Evolutionary conservation across 2,888 invertebrate species (phyloP), one percentile per base, ranked within the genome.

Genomic region (Pogonocherus hispidulus): DNA sequence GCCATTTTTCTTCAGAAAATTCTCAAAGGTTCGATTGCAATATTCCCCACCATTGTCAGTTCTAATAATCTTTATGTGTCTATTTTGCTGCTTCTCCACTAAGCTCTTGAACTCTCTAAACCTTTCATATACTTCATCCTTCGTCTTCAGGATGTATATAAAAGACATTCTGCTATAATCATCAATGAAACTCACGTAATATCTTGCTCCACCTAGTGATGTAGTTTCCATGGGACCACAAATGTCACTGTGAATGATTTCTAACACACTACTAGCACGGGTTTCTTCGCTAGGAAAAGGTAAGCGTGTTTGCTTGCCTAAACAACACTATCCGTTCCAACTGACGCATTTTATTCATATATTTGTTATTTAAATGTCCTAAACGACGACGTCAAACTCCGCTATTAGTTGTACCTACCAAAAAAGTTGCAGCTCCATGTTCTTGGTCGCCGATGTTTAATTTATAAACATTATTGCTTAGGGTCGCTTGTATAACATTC

Each of bases 101-200:
- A 74, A 37, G 14, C 51, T 23, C 67, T 79, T 78, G 51, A 79
- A 82, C 19, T 78, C 71, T 66, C 70, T 69, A 54, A 78, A 79
- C 27, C 63, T 66, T 32, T 72, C 56, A 49, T 69, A 66, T 5
- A 71, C 77, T 59, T 83, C 74, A 70, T 68, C 67, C 63, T 82
- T 82, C 1, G 51, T 59, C 63, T 78, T 80, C 6, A 82, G 18
- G 46, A 80, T 76, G 60, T 79, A 80, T 27, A 79, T 73, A 69
- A 75, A 76, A 16, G 66, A 69, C 74, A 74, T 78, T 51, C 76
- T 67, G 14, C 73, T 79, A 60, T 63, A 73, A 69, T 84, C 81
- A 74, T 83, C 82, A 0, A 81, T 70, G 64, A 83, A 82, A 0
- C 78, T 72, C 0, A 82, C 63, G 70, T 80, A 79, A 69, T 79